These are phyloP conservation scores for Tapera naevia DNA, from an alignment of 2,797 vertebrate genomes.

Conservation along the genomic window DNA sequence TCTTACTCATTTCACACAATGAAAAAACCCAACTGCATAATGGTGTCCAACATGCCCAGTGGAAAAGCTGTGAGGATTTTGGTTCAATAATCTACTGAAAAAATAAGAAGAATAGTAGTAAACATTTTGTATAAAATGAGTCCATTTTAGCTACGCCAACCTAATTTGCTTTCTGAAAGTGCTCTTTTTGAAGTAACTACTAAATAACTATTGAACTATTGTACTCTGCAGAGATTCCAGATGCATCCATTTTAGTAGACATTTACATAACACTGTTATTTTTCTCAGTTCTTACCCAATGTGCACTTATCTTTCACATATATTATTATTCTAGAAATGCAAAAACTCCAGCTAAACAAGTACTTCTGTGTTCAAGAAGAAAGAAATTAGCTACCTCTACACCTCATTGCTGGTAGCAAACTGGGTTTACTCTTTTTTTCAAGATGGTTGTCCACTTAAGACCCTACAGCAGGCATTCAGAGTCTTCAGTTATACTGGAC, in stretches of 20 bases:
- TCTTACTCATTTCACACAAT: background rate
- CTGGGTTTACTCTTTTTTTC: constrained; percentile 18
- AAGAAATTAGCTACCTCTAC: constrained; percentile 3
- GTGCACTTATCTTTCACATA: background rate
- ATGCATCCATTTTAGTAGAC: constrained; percentile 1
- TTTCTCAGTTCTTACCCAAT: constrained; percentile 16
- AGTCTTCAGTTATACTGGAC: background rate
- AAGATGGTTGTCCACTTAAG: background rate
- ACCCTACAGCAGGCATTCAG: background rate
- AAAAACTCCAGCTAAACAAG: background rate
- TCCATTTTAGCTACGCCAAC: background rate
- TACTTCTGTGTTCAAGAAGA: background rate
- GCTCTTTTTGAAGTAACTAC: background rate
- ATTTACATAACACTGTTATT: constrained; percentile 24
- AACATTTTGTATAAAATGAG: constrained; percentile 23
- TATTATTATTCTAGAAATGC: constrained; percentile 4
- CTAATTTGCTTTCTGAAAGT: background rate
- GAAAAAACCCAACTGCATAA: background rate
- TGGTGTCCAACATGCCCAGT: background rate
- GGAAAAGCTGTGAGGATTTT: background rate
- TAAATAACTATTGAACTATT: constrained; percentile 8
- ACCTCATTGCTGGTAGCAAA: background rate
- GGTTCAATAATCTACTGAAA: background rate
- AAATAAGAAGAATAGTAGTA: background rate
- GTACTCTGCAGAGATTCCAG: constrained; percentile 14